Conservation (phyloP, 2,888 invertebrate species). For the Oligia latruncula region DNA sequence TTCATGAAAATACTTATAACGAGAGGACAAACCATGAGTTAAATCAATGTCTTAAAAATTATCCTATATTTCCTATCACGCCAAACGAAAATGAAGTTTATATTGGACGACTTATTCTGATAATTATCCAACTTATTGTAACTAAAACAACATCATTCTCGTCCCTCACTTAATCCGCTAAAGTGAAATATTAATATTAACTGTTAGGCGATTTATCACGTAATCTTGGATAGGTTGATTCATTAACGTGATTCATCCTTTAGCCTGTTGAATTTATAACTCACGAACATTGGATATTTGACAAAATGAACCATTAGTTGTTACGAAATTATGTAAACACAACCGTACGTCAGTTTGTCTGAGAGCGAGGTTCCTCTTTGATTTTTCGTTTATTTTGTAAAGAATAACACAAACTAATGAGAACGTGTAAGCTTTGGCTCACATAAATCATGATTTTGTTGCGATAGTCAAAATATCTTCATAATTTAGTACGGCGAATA, state of each 20-base stretch:
- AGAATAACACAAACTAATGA: constrained; percentile 68
- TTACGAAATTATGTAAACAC: constrained; percentile 83
- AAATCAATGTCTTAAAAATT: constrained; percentile 2
- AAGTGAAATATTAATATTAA: constrained; percentile 82
- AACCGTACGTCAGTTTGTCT: constrained; percentile 72
- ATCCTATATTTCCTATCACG: background rate
- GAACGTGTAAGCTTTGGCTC: constrained; percentile 50
- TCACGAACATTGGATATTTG: constrained; percentile 75
- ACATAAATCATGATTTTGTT: constrained; percentile 68
- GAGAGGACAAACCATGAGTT: background rate
- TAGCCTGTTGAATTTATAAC: constrained; percentile 64
- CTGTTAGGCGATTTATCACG: constrained; percentile 83
- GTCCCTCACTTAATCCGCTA: constrained; percentile 80
- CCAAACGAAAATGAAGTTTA: constrained; percentile 19
- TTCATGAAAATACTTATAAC: background rate
- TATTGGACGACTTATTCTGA: constrained; percentile 24
- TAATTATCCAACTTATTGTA: constrained; percentile 43
- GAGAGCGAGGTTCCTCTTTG: constrained; percentile 62
- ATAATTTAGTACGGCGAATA: constrained; percentile 64
- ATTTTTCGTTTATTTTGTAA: constrained; percentile 66
- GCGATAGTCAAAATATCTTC: constrained; percentile 66
- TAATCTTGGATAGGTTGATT: constrained; percentile 82
- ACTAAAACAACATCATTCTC: constrained; percentile 74
- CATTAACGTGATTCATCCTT: constrained; percentile 82
- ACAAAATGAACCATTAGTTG: constrained; percentile 84